phyloP scores from a whole-genome alignment of 2,888 invertebrate genomes.

The Eledona agricola region DNA sequence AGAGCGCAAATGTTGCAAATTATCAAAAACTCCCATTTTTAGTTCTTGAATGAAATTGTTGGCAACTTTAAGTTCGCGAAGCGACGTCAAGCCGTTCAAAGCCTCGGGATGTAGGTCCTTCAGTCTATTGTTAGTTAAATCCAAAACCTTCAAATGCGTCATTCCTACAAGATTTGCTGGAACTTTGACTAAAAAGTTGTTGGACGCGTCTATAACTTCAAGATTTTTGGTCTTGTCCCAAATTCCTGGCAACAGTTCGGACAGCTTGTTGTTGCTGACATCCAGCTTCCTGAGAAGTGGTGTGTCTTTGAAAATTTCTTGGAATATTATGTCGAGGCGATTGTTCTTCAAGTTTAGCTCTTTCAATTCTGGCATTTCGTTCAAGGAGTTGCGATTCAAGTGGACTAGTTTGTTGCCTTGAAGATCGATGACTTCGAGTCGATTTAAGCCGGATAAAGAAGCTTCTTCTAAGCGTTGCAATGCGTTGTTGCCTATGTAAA shows the following conservation, averaged over 20 bases:
- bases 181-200: constrained; percentile 77
- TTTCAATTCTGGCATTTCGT: constrained; percentile 70
- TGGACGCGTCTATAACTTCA: constrained; percentile 79
- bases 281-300: constrained; percentile 72
- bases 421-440: constrained; percentile 78
- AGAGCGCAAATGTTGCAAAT: constrained; percentile 74
- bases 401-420: constrained; percentile 76
- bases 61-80: constrained; percentile 77
- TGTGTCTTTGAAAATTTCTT: constrained; percentile 74
- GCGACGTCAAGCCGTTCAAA: constrained; percentile 73
- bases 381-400: constrained; percentile 73
- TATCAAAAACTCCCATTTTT: constrained; percentile 75
- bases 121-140: constrained; percentile 81
- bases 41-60: constrained; percentile 78
- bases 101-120: constrained; percentile 74
- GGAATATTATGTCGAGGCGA: constrained; percentile 74
- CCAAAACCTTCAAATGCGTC: constrained; percentile 74
- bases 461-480: constrained; percentile 74
- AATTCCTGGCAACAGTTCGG: constrained; percentile 71
- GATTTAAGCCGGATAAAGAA: constrained; percentile 74
- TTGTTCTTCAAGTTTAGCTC: constrained; percentile 81
- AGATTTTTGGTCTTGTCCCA: constrained; percentile 73
- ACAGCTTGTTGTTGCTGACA: constrained; percentile 78
- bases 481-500: constrained; percentile 79
- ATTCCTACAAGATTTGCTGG: constrained; percentile 76